Conservation (phyloP, 1,140 invertebrate genomes). For the Leptinotarsa undecemlineata region DNA sequence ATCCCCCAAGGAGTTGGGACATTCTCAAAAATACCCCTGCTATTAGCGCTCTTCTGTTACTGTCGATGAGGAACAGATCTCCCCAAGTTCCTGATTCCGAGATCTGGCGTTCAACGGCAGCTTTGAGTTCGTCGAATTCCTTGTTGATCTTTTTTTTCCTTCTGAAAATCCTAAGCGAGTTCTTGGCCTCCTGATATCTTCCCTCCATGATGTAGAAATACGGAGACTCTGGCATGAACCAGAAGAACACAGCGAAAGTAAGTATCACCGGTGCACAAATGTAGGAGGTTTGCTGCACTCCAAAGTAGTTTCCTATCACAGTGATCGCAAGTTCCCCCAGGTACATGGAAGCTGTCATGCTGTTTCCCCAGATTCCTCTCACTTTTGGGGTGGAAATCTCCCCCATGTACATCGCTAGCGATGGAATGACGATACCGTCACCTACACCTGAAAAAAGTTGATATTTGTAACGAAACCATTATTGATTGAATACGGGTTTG, state of each 20-base stretch:
- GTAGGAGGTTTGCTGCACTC: conserved; percentile 23
- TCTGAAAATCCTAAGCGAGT: conserved; percentile 37
- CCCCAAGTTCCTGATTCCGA: conserved; percentile 35
- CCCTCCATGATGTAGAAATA: conserved; percentile 43
- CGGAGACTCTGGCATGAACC: conserved; percentile 41
- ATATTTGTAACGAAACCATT: too few species aligned
- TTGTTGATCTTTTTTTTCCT: conserved; percentile 42
- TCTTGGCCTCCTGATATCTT: conserved; percentile 38
- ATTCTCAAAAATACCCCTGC: conserved; percentile 38
- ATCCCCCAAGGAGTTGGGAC: conserved; percentile 35
- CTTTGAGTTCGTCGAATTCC: conserved; percentile 42
- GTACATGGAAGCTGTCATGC: conserved; percentile 56
- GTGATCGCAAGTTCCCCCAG: conserved; percentile 58
- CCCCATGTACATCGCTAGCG: conserved; percentile 36
- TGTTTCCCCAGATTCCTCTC: conserved; percentile 48
- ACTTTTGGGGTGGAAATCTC: conserved; percentile 41
- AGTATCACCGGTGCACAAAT: conserved; percentile 21
- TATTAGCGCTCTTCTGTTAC: conserved; percentile 45
- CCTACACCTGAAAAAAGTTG: conserved; percentile 27
- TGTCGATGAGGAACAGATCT: conserved; percentile 40
- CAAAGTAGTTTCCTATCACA: conserved; percentile 54
- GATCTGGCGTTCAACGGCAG: conserved; percentile 40
- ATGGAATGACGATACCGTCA: conserved; percentile 36
- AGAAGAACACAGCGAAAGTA: conserved; percentile 17
- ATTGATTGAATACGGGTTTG: too few species aligned